Evolutionary conservation across 2,888 invertebrate genomes (phyloP).

Genomic region (Plutella xylostella): DNA sequence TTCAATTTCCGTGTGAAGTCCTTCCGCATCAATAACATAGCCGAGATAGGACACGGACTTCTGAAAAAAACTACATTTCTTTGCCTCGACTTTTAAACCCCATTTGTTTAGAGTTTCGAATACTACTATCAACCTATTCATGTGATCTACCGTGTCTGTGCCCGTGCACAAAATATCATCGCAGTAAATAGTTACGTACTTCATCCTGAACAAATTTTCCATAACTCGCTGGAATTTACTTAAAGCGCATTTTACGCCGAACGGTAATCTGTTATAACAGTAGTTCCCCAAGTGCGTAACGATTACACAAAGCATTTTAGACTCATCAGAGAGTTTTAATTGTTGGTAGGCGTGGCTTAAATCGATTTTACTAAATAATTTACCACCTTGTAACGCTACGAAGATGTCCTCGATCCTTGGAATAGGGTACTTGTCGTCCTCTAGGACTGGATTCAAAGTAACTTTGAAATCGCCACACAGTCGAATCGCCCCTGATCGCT

Average conservation of each 20-base stretch:
- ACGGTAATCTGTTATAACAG: not conserved
- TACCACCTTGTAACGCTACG: not conserved
- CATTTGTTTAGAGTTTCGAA: not conserved
- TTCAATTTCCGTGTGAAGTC: not conserved
- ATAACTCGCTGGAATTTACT: not conserved
- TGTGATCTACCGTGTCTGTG: not conserved
- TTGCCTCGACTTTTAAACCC: not conserved
- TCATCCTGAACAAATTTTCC: not conserved
- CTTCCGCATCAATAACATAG: not conserved
- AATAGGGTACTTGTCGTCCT: conserved; percentile 2
- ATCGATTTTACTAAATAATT: not conserved
- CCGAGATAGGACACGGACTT: not conserved
- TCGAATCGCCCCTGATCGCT: not conserved
- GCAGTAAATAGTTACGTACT: not conserved
- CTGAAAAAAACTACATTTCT: not conserved
- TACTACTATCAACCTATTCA: not conserved
- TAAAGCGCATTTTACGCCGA: not conserved
- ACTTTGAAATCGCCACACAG: conserved; percentile 2
- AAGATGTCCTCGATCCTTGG: not conserved
- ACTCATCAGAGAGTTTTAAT: not conserved
- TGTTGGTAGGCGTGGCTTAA: not conserved
- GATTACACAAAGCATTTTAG: too few species aligned
- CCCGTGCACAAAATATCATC: not conserved
- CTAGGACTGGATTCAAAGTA: not conserved
- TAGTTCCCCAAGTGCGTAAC: not conserved